Conservation (phyloP, 2,113 vertebrate species). For the Brachypodius melanocephalos region DNA sequence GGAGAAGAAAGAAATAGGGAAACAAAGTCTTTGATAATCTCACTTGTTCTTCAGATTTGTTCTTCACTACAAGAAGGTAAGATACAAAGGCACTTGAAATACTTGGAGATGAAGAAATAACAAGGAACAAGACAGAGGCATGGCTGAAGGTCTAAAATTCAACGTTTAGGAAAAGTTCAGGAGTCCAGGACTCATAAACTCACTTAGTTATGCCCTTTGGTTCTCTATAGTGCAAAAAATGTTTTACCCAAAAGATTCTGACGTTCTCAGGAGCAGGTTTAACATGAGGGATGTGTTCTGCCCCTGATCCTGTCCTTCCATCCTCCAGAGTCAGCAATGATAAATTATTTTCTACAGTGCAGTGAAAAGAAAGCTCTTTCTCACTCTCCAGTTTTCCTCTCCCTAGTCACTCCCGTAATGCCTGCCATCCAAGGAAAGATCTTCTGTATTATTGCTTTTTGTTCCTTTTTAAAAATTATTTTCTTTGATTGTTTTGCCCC, state of each 20-base stretch:
- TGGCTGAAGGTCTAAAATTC: background rate
- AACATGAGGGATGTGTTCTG: background rate
- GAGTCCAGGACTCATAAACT: background rate
- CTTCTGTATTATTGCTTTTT: background rate
- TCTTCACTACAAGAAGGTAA: background rate
- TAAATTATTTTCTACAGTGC: background rate
- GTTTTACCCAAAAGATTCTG: background rate
- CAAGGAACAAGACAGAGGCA: background rate
- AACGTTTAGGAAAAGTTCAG: background rate
- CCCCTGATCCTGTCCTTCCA: background rate
- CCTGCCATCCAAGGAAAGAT: background rate
- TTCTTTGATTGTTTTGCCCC: background rate
- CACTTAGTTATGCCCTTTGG: background rate
- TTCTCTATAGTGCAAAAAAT: background rate
- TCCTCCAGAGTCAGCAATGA: background rate
- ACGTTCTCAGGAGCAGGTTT: background rate
- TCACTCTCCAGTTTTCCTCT: background rate
- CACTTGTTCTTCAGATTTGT: background rate
- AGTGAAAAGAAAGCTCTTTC: background rate
- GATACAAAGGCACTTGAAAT: background rate
- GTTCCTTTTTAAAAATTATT: accelerated
- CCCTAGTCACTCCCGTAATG: background rate
- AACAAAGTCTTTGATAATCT: background rate
- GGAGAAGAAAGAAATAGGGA: background rate
- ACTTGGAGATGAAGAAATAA: background rate